Evolutionary conservation across 1,140 invertebrate genomes (phyloP).

Genomic region (Platyura marginata): DNA sequence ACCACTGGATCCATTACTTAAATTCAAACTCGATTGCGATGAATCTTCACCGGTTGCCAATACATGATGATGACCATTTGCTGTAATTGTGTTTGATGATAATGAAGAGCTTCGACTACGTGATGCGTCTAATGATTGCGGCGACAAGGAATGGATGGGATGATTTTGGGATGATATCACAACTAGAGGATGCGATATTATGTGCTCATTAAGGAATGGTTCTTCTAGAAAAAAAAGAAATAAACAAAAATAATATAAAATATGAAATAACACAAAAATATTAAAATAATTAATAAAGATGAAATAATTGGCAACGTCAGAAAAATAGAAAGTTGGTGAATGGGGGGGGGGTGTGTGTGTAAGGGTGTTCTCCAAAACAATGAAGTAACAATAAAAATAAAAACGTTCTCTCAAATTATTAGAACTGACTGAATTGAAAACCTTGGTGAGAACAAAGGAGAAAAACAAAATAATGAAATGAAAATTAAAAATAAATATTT

Average conservation of each 20-base stretch:
- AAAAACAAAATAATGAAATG: too few species aligned
- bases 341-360: too few species aligned
- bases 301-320: neutral
- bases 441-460: too few species aligned
- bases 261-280: neutral
- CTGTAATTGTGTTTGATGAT: constrained; percentile 1
- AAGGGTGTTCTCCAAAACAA: too few species aligned
- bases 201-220: neutral
- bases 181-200: neutral
- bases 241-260: neutral
- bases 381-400: too few species aligned
- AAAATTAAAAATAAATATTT: too few species aligned
- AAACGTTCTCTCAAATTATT: too few species aligned
- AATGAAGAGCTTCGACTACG: constrained; percentile 1
- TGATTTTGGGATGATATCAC: neutral
- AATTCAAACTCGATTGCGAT: constrained; percentile 1
- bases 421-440: too few species aligned
- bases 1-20: neutral
- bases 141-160: neutral
- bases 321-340: too few species aligned
- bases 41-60: neutral
- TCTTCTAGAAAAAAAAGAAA: neutral
- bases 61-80: neutral
- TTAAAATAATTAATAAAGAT: neutral
- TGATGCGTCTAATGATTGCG: neutral